Evolutionary conservation across 2,113 vertebrate species (phyloP).

Genomic region (Pandion haliaetus): DNA sequence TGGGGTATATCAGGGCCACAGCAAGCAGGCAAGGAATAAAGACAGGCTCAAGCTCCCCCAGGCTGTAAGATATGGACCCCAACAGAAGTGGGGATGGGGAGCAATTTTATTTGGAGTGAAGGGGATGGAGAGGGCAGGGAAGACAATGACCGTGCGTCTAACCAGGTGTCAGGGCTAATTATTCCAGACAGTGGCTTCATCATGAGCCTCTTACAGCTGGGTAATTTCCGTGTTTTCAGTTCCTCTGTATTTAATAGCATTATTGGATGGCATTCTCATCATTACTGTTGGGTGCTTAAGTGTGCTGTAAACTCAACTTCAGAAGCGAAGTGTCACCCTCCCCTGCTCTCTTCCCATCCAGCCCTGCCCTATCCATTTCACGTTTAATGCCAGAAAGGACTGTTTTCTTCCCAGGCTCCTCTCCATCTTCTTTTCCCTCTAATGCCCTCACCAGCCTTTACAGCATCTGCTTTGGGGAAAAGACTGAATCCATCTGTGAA

Average conservation of each 20-base stretch:
- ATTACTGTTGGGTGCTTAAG: background rate
- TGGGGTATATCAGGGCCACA: background rate
- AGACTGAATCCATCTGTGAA: background rate
- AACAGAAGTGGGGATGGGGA: slow-evolving; percentile 18
- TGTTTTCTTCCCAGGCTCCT: background rate
- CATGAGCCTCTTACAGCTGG: slow-evolving; percentile 41
- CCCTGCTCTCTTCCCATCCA: background rate
- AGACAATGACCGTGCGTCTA: background rate
- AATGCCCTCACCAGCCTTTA: background rate
- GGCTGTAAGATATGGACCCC: background rate
- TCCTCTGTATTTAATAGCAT: background rate
- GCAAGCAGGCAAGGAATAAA: slow-evolving; percentile 9
- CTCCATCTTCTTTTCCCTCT: background rate
- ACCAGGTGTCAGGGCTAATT: slow-evolving; percentile 53
- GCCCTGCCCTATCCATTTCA: background rate
- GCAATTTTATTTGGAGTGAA: slow-evolving; percentile 20
- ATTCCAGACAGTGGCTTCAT: slow-evolving; percentile 30
- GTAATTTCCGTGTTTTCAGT: slow-evolving; percentile 17
- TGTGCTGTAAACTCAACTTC: slow-evolving; percentile 5
- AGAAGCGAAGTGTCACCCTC: background rate
- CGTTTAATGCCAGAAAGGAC: background rate
- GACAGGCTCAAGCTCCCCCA: slow-evolving; percentile 9
- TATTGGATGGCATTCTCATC: background rate
- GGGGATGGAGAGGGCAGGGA: slow-evolving; percentile 26
- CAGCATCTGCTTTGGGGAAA: background rate